Evolutionary conservation across 2,888 invertebrate genomes (phyloP), one percentile per base, ranked within the genome.

Genomic region (Sturmia bella): DNA sequence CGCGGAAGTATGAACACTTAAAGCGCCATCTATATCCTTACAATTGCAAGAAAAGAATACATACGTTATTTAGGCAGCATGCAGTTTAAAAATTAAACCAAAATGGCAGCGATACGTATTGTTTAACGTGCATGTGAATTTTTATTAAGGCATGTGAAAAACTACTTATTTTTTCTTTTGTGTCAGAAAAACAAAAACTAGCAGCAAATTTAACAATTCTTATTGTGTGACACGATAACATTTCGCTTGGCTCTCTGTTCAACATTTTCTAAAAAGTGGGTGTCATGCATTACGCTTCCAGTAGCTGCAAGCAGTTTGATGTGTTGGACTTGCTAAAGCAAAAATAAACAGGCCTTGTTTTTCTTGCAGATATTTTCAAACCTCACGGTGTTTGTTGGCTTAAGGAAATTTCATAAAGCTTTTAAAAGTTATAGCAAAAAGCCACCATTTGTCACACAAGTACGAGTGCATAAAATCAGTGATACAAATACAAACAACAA

Each of bases 31-130:
- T 83, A 43, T 78, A 75, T 78, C 63, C 72, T 50, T 11, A 59
- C 41, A 41, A 6, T 32, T 50, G 5, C 57, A 50, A 27, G 37
- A n/a, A 61, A 72, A 77, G 24, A 27, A 57, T 24, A 75, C 19
- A 17, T 11, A 75, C 19, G 24, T 11, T 54, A 52, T 43, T 52
- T 61, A 21, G 32, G 11, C 15, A 50, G 17, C n/a, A 56, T 32
- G 15, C n/a, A 69, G 32, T 56, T 9, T 15, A 37, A 57, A 11
- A 32, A 43, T 41, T 7, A 61, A 19, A 6, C 27, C 41, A 69
- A n/a, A 45, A 66, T 72, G 83, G 79, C 78, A 84, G 84, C 84
- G 84, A 85, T 84, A 84, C 84, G 84, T 85, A 85, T 83, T 7
- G 9, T 32, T 32, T 7, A 27, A 32, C 76, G 76, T 82, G 79